Conservation (phyloP, 2,888 invertebrate species). For the Pseudococcus viburni region DNA sequence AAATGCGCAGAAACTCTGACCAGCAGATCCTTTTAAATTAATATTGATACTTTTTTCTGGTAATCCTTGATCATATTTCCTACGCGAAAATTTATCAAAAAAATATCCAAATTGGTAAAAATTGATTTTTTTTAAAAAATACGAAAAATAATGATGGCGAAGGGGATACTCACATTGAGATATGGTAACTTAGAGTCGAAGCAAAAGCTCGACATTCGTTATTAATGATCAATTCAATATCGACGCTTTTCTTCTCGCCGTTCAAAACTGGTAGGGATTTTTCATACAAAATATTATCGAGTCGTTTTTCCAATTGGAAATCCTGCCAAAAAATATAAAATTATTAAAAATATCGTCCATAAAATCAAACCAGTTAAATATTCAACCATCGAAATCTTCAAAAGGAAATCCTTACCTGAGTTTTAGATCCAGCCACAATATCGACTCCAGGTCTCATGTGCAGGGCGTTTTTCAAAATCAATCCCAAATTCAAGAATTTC, state of each 20-base stretch:
- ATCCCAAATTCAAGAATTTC: slow-evolving; percentile 84
- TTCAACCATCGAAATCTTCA: neutral
- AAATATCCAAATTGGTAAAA: neutral
- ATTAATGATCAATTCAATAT: slow-evolving; percentile 84
- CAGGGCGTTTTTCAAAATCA: slow-evolving; percentile 90
- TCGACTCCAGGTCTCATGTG: slow-evolving; percentile 91
- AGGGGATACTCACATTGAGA: slow-evolving; percentile 83
- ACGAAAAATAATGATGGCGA: no score
- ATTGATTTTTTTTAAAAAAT: neutral
- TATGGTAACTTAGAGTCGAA: slow-evolving; percentile 93
- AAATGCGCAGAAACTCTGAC: slow-evolving; percentile 99
- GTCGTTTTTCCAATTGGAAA: slow-evolving; percentile 87
- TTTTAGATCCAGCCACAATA: slow-evolving; percentile 89
- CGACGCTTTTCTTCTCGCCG: slow-evolving; percentile 79
- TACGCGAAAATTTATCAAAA: slow-evolving; percentile 70
- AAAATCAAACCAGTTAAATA: no score
- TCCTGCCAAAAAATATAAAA: slow-evolving; percentile 77
- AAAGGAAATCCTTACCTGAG: slow-evolving; percentile 75
- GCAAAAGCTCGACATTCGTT: slow-evolving; percentile 96
- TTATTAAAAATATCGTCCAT: no score
- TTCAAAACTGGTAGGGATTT: slow-evolving; percentile 82
- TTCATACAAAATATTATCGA: slow-evolving; percentile 85
- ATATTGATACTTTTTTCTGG: slow-evolving; percentile 88
- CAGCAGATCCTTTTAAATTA: slow-evolving; percentile 91
- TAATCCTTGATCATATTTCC: slow-evolving; percentile 89